phyloP scores from a whole-genome alignment of 1,140 invertebrate genomes.

The Tyrophagus putrescentiae region DNA sequence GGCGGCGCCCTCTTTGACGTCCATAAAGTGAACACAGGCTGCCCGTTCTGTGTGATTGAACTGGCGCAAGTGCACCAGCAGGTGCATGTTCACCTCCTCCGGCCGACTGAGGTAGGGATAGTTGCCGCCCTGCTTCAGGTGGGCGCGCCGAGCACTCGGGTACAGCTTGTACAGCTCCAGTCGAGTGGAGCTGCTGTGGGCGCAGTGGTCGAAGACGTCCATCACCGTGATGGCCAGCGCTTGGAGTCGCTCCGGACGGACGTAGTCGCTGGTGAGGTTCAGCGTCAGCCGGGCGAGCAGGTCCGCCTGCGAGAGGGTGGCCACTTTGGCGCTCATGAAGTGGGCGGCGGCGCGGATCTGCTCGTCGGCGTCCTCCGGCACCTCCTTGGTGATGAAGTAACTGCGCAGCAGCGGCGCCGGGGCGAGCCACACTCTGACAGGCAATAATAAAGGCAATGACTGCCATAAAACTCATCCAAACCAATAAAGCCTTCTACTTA shows the following conservation, averaged over 20 bases:
- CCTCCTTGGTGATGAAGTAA: background rate
- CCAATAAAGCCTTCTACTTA: no score
- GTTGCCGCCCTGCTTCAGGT: slow-evolving; percentile 74
- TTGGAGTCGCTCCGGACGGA: slow-evolving; percentile 56
- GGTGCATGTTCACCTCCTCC: slow-evolving; percentile 75
- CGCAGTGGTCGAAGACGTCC: slow-evolving; percentile 80
- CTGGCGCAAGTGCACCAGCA: slow-evolving; percentile 26
- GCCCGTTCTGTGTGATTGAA: slow-evolving; percentile 24
- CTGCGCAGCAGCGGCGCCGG: background rate
- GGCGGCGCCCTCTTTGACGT: background rate
- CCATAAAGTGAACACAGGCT: slow-evolving; percentile 15
- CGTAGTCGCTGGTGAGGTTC: slow-evolving; percentile 64
- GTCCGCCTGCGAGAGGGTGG: slow-evolving; percentile 62
- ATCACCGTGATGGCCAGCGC: slow-evolving; percentile 60
- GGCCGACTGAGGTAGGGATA: slow-evolving; percentile 77
- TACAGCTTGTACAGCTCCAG: slow-evolving; percentile 77
- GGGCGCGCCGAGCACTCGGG: slow-evolving; percentile 67
- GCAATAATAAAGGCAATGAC: slow-evolving; percentile 19
- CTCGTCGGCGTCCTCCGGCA: slow-evolving; percentile 39
- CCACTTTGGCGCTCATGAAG: slow-evolving; percentile 79
- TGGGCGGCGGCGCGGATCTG: slow-evolving; percentile 69
- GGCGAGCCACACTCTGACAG: slow-evolving; percentile 64
- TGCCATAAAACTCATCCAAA: no score
- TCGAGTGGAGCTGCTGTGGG: slow-evolving; percentile 49
- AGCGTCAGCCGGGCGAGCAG: slow-evolving; percentile 69